These are phyloP conservation scores for Trinorchestia longiramus DNA, from an alignment of 1,140 invertebrate species.

Conservation along the genomic window DNA sequence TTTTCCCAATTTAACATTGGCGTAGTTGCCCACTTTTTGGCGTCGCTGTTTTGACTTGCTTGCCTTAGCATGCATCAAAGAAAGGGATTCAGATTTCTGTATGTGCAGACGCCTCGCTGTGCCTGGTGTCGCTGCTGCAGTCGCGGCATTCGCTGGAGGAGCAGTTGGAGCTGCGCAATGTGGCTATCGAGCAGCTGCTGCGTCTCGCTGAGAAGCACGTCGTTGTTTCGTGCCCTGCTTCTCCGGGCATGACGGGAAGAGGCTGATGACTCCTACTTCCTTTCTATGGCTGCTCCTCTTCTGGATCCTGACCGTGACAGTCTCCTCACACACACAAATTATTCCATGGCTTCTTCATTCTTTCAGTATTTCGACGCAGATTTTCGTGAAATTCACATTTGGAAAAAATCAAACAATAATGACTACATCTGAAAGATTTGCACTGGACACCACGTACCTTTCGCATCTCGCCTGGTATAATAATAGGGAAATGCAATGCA, in stretches of 20 bases:
- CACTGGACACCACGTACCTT: background rate
- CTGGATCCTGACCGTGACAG: background rate
- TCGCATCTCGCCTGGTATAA: background rate
- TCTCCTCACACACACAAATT: background rate
- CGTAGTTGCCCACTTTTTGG: too few relatives aligned
- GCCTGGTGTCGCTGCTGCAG: conserved; percentile 38
- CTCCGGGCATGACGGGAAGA: conserved; percentile 23
- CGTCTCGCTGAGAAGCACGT: conserved; percentile 29
- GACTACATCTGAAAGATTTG: background rate
- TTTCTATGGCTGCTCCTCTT: background rate
- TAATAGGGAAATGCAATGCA: background rate
- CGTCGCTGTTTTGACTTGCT: background rate
- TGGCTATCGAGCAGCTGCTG: conserved; percentile 48
- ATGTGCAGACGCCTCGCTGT: background rate
- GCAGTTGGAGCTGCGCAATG: conserved; percentile 29
- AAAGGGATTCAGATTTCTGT: background rate
- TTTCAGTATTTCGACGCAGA: background rate
- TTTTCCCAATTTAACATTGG: too few relatives aligned
- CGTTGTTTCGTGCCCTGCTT: background rate
- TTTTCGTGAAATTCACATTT: background rate
- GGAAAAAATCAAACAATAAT: background rate
- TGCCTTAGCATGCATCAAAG: background rate
- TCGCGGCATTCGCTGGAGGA: conserved; percentile 34
- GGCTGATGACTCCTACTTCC: conserved; percentile 1
- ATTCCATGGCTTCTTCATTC: background rate